Evolutionary conservation across 1,140 invertebrate species (phyloP).

Genomic region (Asobara japonica): DNA sequence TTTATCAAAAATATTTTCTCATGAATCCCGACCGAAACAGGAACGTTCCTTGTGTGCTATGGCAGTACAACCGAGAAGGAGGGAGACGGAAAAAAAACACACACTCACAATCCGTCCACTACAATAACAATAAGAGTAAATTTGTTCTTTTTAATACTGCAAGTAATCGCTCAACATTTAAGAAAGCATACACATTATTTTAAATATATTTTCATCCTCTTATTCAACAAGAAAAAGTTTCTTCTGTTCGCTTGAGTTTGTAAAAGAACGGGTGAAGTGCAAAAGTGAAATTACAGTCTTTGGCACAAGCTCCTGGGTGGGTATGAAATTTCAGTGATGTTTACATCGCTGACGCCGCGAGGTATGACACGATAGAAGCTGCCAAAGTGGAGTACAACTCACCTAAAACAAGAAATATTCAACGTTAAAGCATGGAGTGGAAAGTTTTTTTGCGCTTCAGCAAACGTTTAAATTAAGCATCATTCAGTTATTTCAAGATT

Average conservation of each 20-base stretch:
- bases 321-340: constrained; percentile 9
- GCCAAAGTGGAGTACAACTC: background rate
- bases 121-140: too few species aligned
- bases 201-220: background rate
- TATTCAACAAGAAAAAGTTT: background rate
- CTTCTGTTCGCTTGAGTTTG: background rate
- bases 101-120: too few species aligned
- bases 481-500: background rate
- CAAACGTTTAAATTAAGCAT: constrained; percentile 4
- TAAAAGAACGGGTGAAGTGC: background rate
- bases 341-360: constrained; percentile 9
- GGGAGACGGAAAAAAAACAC: too few species aligned
- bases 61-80: too few species aligned
- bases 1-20: too few species aligned
- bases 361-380: background rate
- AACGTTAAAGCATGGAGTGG: background rate
- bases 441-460: background rate
- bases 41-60: too few species aligned
- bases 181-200: too few species aligned
- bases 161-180: too few species aligned
- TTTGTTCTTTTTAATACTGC: too few species aligned
- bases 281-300: constrained; percentile 12
- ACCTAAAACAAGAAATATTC: background rate
- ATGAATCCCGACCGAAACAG: too few species aligned
- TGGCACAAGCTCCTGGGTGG: background rate